A percentile compares a stretch with the other conserved stretches of the same genome.
phyloP scores from a whole-genome alignment of 2,797 vertebrate species.

The Falco peregrinus region DNA sequence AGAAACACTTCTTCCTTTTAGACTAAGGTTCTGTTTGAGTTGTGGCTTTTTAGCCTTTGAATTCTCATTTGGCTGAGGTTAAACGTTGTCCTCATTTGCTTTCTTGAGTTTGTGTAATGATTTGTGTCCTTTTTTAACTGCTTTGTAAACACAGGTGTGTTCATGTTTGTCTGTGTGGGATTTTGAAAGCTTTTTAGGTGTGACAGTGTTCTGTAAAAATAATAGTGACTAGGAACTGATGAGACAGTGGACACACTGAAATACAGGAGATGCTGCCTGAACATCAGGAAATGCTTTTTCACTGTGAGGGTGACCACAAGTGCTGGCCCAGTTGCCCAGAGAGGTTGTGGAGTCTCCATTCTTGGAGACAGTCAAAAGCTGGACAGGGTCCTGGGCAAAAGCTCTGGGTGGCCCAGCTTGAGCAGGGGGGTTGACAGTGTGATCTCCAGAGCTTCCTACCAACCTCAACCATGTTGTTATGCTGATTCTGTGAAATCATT shows the following conservation, averaged over 20 bases:
- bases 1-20: neutral
- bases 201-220: neutral
- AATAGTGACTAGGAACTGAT: neutral
- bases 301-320: neutral
- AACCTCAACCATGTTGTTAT: neutral
- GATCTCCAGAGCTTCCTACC: neutral
- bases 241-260: neutral
- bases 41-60: neutral
- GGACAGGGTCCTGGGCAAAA: neutral
- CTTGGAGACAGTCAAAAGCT: neutral
- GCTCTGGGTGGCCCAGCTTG: neutral
- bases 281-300: neutral
- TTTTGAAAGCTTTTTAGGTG: neutral
- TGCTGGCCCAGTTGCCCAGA: no score
- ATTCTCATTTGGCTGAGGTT: neutral
- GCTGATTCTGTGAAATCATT: neutral
- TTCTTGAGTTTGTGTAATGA: neutral
- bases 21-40: neutral
- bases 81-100: neutral
- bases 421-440: neutral
- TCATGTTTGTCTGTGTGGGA: neutral
- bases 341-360: no score
- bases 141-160: neutral
- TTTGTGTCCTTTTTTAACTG: neutral
- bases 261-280: neutral